These are phyloP conservation scores for Trogon surrucura DNA, from an alignment of 2,113 vertebrate species.

Conservation along the genomic window DNA sequence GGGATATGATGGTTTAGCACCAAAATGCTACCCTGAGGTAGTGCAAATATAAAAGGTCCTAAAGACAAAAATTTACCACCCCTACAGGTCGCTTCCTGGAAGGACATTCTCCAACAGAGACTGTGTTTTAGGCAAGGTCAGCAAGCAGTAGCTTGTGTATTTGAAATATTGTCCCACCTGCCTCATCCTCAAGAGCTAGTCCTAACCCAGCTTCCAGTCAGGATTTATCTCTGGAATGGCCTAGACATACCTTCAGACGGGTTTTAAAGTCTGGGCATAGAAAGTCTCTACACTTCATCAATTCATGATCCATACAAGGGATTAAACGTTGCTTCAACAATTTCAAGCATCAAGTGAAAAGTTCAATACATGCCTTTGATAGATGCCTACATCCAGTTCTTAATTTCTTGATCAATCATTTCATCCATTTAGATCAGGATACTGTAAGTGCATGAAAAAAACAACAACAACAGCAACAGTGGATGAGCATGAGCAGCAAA, in stretches of 20 bases:
- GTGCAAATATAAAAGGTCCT: not conserved
- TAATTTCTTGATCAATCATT: not conserved
- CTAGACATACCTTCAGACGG: not conserved
- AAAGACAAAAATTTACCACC: not conserved
- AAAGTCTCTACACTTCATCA: not conserved
- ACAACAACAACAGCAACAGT: not conserved
- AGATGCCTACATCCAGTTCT: not conserved
- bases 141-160: not conserved
- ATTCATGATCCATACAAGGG: not conserved
- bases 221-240: not conserved
- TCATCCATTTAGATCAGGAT: not conserved
- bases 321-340: not conserved
- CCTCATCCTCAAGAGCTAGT: not conserved
- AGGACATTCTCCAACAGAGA: not conserved
- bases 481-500: not conserved
- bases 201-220: not conserved
- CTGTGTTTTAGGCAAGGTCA: not conserved
- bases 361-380: not conserved
- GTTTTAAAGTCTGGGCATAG: not conserved
- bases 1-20: not conserved
- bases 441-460: not conserved
- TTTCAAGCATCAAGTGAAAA: not conserved
- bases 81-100: not conserved
- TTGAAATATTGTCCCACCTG: not conserved
- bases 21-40: fast-evolving